Conservation (phyloP, 2,888 invertebrate species). For the Malthinus seriepunctatus region DNA sequence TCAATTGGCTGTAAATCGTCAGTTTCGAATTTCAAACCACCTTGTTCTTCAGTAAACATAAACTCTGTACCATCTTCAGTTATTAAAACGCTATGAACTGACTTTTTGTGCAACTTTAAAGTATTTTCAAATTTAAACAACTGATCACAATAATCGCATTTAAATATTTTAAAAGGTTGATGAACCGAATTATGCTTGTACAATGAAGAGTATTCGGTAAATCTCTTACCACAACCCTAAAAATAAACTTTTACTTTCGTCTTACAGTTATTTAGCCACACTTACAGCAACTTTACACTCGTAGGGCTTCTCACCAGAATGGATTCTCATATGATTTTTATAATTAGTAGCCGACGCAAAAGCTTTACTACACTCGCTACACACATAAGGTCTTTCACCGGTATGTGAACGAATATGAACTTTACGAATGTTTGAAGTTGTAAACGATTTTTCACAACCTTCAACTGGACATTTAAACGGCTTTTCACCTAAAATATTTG, state of each 20-base stretch:
- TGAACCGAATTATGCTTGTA: conserved; percentile 70
- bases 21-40: conserved; percentile 1
- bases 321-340: conserved; percentile 70
- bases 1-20: conserved; percentile 5
- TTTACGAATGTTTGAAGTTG: conserved; percentile 70
- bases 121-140: conserved; percentile 65
- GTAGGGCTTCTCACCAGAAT: conserved; percentile 71
- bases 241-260: conserved; percentile 19
- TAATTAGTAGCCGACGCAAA: conserved; percentile 72
- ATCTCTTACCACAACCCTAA: conserved; percentile 64
- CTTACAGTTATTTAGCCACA: neutral
- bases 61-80: conserved; percentile 53
- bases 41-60: conserved; percentile 19
- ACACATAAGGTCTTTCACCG: conserved; percentile 68
- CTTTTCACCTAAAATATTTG: conserved; percentile 50
- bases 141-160: conserved; percentile 62
- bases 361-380: conserved; percentile 63
- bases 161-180: conserved; percentile 62
- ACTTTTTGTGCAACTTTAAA: conserved; percentile 63
- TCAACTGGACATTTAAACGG: conserved; percentile 59
- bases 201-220: conserved; percentile 71
- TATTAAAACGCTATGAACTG: conserved; percentile 59
- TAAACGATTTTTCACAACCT: conserved; percentile 67
- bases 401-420: conserved; percentile 70
- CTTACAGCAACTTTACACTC: conserved; percentile 59